Conservation (phyloP, 2,888 invertebrate genomes). For the Tuta absoluta region DNA sequence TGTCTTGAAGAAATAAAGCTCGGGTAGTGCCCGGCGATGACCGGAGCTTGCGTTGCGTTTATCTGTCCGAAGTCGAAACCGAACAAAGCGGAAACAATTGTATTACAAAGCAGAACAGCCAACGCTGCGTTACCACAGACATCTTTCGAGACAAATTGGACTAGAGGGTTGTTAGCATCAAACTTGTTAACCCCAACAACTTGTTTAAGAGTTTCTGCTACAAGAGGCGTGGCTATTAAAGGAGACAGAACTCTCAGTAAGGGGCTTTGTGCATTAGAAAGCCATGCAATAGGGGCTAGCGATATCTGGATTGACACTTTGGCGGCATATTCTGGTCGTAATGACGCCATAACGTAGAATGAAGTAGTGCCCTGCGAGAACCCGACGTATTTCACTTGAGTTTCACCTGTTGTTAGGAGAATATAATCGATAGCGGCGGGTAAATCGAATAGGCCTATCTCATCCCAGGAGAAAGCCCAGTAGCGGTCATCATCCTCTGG, state of each 20-base stretch:
- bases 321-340: conserved; percentile 76
- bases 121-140: neutral
- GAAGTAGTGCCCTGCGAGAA: conserved; percentile 86
- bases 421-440: conserved; percentile 90
- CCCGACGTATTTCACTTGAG: conserved; percentile 83
- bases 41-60: conserved; percentile 81
- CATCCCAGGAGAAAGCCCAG: conserved; percentile 90
- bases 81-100: conserved; percentile 80
- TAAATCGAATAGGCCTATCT: conserved; percentile 88
- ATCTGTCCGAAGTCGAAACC: conserved; percentile 81
- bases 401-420: conserved; percentile 71
- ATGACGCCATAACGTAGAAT: conserved; percentile 81
- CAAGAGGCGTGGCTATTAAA: neutral
- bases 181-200: conserved; percentile 1
- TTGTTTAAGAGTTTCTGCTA: neutral
- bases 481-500: conserved; percentile 54
- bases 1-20: conserved; percentile 79
- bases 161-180: neutral
- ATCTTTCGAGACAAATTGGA: neutral
- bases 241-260: conserved; percentile 50
- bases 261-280: conserved; percentile 64
- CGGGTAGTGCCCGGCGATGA: conserved; percentile 77
- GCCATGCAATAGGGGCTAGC: conserved; percentile 81
- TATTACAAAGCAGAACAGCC: conserved; percentile 76
- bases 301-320: conserved; percentile 79